Percentiles rank a stretch among this genome's conserved stretches.
These are phyloP conservation scores for Pica pica DNA, from an alignment of 2,113 vertebrate species.

Conservation along the genomic window DNA sequence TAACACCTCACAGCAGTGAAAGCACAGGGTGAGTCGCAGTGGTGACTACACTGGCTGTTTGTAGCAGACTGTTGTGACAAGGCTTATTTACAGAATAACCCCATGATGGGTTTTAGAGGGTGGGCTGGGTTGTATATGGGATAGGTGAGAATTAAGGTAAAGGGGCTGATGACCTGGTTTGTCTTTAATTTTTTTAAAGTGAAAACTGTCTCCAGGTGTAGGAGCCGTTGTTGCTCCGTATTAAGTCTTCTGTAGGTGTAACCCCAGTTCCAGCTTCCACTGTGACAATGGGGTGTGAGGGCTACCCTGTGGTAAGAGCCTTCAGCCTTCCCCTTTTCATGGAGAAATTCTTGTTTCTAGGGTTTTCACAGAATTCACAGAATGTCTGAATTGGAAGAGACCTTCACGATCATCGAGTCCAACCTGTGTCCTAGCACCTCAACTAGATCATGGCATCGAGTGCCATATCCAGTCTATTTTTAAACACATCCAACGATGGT, in stretches of 20 bases:
- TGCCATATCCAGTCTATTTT: too few species aligned
- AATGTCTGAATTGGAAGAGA: too few species aligned
- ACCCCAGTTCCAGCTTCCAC: background rate
- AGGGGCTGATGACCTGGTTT: background rate
- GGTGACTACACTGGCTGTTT: background rate
- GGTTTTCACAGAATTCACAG: background rate
- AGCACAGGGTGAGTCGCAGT: background rate
- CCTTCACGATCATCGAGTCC: too few species aligned
- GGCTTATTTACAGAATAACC: background rate
- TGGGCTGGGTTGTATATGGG: background rate
- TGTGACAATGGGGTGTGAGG: background rate
- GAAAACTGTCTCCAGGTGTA: background rate
- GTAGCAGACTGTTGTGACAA: background rate
- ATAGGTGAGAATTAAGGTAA: background rate
- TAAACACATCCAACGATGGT: too few species aligned
- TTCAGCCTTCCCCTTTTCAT: background rate
- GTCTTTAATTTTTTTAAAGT: background rate
- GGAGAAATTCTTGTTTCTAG: background rate
- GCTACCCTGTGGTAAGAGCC: background rate
- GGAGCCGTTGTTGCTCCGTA: fast-evolving
- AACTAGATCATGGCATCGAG: too few species aligned
- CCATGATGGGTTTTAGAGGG: background rate
- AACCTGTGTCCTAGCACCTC: too few species aligned
- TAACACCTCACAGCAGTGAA: background rate
- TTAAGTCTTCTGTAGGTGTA: background rate